Evolutionary conservation across 2,888 invertebrate species (phyloP).

Genomic region (Thereva nobilitata): DNA sequence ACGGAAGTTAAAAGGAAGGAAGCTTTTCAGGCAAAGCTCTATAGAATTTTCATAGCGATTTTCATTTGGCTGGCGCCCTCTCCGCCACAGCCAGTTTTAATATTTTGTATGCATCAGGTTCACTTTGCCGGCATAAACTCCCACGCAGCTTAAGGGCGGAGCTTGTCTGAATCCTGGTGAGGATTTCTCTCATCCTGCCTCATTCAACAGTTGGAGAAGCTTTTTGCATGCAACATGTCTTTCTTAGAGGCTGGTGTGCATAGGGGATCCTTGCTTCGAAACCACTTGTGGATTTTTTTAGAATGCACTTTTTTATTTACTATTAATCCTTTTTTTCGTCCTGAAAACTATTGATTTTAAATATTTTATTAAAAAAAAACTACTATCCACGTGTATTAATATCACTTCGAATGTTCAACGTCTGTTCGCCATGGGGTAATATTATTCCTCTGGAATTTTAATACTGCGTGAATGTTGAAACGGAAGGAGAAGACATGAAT

Average conservation of each 20-base stretch:
- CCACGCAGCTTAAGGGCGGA: conserved; percentile 28
- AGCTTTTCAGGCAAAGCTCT: conserved; percentile 23
- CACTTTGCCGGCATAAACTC: conserved; percentile 25
- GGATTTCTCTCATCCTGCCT: background rate
- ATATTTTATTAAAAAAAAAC: too few species aligned
- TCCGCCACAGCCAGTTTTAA: background rate
- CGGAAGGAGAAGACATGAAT: too few species aligned
- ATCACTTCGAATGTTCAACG: too few species aligned
- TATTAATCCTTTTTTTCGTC: too few species aligned
- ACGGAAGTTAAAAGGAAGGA: conserved; percentile 7
- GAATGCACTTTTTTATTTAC: too few species aligned
- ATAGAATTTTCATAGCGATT: conserved; percentile 4
- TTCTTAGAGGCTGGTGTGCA: background rate
- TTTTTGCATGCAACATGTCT: conserved; percentile 11
- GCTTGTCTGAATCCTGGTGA: background rate
- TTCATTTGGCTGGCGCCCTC: background rate
- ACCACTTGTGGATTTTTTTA: too few species aligned
- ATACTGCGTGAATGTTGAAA: too few species aligned
- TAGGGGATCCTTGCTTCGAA: too few species aligned
- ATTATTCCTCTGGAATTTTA: too few species aligned
- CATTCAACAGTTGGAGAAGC: background rate
- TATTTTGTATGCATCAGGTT: conserved; percentile 29
- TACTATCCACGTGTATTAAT: too few species aligned
- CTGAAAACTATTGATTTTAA: too few species aligned
- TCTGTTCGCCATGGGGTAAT: too few species aligned